A percentile compares a stretch with the other conserved stretches of the same genome.
phyloP scores from a whole-genome alignment of 2,888 invertebrate species.

The Calameuta pallipes region DNA sequence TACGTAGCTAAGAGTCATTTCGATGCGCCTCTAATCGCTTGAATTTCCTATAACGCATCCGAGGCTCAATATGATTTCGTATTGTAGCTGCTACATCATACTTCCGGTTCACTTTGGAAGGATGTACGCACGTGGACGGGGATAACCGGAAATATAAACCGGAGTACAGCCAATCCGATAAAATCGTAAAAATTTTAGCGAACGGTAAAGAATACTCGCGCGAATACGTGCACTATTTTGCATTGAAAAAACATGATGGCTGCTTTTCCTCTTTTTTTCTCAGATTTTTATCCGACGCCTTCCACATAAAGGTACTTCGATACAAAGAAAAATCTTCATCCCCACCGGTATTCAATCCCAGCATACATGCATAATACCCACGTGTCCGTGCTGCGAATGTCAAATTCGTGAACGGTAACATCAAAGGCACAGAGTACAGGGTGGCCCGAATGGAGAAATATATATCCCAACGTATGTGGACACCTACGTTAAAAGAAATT shows the following conservation, averaged over 20 bases:
- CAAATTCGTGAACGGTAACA: constrained; percentile 29
- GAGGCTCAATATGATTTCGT: background rate
- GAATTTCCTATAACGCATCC: background rate
- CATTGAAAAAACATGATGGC: background rate
- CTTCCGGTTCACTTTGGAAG: constrained; percentile 20
- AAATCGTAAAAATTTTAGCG: background rate
- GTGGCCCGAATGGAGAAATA: background rate
- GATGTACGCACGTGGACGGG: background rate
- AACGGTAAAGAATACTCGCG: background rate
- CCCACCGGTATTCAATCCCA: constrained; percentile 31
- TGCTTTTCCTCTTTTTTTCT: background rate
- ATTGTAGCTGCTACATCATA: constrained; percentile 6
- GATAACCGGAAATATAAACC: background rate
- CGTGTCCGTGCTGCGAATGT: constrained; percentile 33
- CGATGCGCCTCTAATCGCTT: constrained; percentile 46
- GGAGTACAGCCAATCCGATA: background rate
- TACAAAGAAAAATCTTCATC: background rate
- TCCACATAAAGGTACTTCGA: background rate
- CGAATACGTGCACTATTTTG: background rate
- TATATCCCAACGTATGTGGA: background rate
- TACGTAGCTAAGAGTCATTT: constrained; percentile 24
- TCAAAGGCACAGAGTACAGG: constrained; percentile 29
- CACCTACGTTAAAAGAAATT: background rate
- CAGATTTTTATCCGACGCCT: background rate
- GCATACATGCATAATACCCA: constrained; percentile 40